Evolutionary conservation across 2,888 invertebrate genomes (phyloP), one percentile per base, ranked within the genome.

Genomic region (Cancer borealis): DNA sequence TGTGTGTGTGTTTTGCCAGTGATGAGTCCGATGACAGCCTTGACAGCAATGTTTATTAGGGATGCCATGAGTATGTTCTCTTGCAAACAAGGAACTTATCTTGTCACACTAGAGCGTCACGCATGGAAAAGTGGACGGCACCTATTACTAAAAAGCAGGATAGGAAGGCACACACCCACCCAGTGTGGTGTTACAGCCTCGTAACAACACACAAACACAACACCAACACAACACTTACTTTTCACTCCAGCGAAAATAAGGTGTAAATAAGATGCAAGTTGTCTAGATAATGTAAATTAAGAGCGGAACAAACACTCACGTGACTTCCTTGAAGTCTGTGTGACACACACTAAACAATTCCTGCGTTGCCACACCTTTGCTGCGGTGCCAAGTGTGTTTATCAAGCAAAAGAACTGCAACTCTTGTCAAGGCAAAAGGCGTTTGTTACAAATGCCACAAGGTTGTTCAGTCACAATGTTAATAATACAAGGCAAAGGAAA

Each of bases 331-430:
- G 26, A 73, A n/a, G 8, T 26, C 73, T 26, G n/a, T n/a, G n/a
- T 73, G 73, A 73, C 73, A 26, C 73, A 73, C 26, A 73, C 73
- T 73, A 73, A 73, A 73, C 73, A 73, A 73, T 73, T n/a, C 73
- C 73, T 73, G 73, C 26, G 4, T 73, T 73, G 73, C 73, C 73
- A 26, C 21, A 26, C 10, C 73, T 73, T 5, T 10, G 26, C 73
- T 8, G 26, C 73, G 73, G 8, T 73, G 73, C 73, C 73, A 73
- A n/a, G 73, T 73, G 60, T 60, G 60, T 21, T 60, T 60, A 60
- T 17, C 17, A 21, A 21, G 60, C 12, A 4, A 60, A 21, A 17
- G 17, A 21, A 17, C 17, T 60, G 17, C 21, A 39, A 39, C 39
- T 39, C 39, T 39, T 39, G 39, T 39, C 39, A 39, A 39, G 39